A percentile compares a stretch with the other conserved stretches of the same genome.
Evolutionary conservation across 2,113 vertebrate genomes (phyloP).

Genomic region (Vulpes vulpes): DNA sequence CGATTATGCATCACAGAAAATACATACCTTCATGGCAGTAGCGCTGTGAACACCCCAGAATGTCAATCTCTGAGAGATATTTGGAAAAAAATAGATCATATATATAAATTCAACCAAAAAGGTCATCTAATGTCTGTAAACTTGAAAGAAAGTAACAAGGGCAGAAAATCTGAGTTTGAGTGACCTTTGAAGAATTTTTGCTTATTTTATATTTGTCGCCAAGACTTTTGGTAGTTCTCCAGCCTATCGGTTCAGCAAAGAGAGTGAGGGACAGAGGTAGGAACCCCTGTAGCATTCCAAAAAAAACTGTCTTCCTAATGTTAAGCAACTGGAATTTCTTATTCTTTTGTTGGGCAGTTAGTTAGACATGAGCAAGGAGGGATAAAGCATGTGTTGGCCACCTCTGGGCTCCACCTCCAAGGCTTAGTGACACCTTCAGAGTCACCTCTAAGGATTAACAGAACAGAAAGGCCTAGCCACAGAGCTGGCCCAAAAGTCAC

Average conservation of each 20-base stretch:
- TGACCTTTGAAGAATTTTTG: not conserved
- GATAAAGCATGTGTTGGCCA: not conserved
- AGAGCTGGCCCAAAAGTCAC: too few species aligned
- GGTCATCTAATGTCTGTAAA: not conserved
- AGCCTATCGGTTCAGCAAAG: not conserved
- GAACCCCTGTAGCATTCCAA: not conserved
- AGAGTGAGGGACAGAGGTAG: not conserved
- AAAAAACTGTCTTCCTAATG: not conserved
- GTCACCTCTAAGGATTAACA: not conserved
- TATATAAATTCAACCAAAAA: constrained; percentile 34
- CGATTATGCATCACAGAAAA: not conserved
- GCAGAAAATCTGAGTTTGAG: not conserved
- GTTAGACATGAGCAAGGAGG: not conserved
- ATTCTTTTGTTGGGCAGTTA: not conserved
- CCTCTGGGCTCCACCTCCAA: too few species aligned
- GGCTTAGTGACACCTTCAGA: not conserved
- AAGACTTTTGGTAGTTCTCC: not conserved
- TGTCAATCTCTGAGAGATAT: not conserved
- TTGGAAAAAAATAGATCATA: not conserved
- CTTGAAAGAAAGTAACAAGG: not conserved
- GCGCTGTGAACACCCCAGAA: not conserved
- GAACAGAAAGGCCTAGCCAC: too few species aligned
- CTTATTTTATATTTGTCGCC: not conserved
- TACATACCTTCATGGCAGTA: not conserved
- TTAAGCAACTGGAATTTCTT: not conserved